These are phyloP conservation scores for Tetrao urogallus DNA, from an alignment of 2,113 vertebrate species.

Conservation along the genomic window DNA sequence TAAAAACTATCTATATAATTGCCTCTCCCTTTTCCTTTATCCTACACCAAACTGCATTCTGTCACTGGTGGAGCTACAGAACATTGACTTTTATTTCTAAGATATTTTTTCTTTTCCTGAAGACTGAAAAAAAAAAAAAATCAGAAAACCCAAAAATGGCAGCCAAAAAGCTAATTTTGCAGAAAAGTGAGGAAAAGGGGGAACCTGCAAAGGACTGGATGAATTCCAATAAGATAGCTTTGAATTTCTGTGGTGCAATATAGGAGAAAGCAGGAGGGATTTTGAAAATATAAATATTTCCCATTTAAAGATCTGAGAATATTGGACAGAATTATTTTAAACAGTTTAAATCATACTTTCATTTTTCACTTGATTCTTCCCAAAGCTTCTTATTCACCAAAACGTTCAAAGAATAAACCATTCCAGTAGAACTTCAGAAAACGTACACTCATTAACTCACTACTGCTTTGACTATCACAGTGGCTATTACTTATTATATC, in stretches of 20 bases:
- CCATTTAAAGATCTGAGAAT: background rate
- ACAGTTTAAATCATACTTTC: background rate
- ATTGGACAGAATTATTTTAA: background rate
- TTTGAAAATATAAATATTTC: background rate
- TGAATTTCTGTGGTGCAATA: background rate
- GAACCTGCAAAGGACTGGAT: background rate
- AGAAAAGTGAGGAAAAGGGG: background rate
- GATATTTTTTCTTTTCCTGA: background rate
- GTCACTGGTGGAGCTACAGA: background rate
- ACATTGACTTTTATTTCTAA: accelerated
- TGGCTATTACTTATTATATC: background rate
- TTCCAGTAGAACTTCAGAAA: background rate
- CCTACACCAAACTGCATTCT: background rate
- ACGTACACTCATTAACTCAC: accelerated
- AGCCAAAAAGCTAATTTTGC: background rate
- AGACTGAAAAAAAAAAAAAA: background rate
- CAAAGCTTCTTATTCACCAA: background rate
- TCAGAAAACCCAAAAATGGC: background rate
- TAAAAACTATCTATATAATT: background rate
- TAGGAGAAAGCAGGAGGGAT: background rate
- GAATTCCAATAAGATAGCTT: background rate
- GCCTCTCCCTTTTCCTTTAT: background rate
- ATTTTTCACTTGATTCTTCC: background rate
- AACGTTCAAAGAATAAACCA: background rate
- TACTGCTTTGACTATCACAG: background rate